Evolutionary conservation across 2,888 invertebrate species (phyloP), one percentile per base, ranked within the genome.

Genomic region (Pseudoips prasinana): DNA sequence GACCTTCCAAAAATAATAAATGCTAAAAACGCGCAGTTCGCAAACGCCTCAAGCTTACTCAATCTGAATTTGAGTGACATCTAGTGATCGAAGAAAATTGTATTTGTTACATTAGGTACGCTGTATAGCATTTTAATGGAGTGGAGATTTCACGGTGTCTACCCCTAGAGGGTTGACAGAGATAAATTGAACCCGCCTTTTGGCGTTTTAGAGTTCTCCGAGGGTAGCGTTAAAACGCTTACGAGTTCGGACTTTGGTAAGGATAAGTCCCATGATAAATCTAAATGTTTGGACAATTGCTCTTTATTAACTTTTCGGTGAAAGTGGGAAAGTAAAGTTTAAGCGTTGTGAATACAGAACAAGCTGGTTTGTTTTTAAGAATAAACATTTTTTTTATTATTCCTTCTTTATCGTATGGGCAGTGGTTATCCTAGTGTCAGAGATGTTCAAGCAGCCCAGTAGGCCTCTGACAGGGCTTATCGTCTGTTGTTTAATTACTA

Each of bases 71-170:
- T 57, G 46, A 51, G 29, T 50, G 58, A 44, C 57, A 35, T 32
- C 47, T 41, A 50, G 40, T 39, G 48, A 58, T 47, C 20, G 43
- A 48, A 59, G 46, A 43, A 58, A 60, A 55, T 55, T 46, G 58
- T 58, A 45, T 58, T 58, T 58, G 52, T 55, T 28, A 46, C 51
- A 25, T 45, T 23, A 33, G 38, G 41, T 58, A 58, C 46, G 54
- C 31, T 60, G 58, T 63, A 65, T 63, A 67, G 57, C 64, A 64
- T 65, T 74, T 69, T 65, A 76, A 76, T 71, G 72, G 74, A 73
- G 71, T 69, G 59, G 64, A 70, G 75, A 75, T 75, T 76, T 75
- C 73, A 76, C 75, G 67, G 73, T 73, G 73, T 71, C 76, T 70
- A 67, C 67, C 63, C 64, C 67, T 45, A 40, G 67, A 61, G 71